These are phyloP conservation scores for Oligia fasciuncula DNA, from an alignment of 2,888 invertebrate genomes.

Conservation along the genomic window DNA sequence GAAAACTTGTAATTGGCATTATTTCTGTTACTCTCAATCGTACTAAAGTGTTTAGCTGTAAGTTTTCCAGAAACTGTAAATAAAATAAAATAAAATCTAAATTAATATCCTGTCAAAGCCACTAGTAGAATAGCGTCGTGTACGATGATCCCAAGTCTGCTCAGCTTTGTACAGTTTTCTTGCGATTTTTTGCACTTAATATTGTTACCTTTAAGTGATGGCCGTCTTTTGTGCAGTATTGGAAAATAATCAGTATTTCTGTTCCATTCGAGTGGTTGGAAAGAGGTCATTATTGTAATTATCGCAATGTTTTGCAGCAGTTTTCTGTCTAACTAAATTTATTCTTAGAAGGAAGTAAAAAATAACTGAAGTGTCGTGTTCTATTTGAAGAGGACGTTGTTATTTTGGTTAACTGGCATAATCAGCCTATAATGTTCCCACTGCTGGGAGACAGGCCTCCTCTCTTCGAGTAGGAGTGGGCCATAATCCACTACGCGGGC, in stretches of 20 bases:
- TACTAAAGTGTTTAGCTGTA: too few relatives aligned
- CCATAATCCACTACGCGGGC: background rate
- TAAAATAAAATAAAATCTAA: too few relatives aligned
- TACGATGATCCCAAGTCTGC: background rate
- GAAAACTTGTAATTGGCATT: too few relatives aligned
- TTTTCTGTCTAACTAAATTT: background rate
- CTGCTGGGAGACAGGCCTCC: background rate
- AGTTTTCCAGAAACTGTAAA: too few relatives aligned
- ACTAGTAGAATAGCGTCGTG: background rate
- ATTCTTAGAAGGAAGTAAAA: background rate
- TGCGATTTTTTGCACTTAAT: slow-evolving; percentile 35
- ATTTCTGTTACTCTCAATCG: too few relatives aligned
- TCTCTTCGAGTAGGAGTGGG: background rate
- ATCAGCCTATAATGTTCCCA: background rate
- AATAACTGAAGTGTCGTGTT: background rate
- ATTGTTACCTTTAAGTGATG: slow-evolving; percentile 42
- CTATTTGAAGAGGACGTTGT: background rate
- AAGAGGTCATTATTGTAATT: slow-evolving; percentile 24
- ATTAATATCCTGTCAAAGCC: background rate
- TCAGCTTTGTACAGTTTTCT: slow-evolving; percentile 24
- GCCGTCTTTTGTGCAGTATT: slow-evolving; percentile 33
- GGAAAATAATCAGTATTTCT: slow-evolving; percentile 42
- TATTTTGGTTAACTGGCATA: background rate
- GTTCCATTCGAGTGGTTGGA: background rate
- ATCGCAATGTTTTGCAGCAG: slow-evolving; percentile 7